Percentiles rank a stretch among this genome's conserved stretches.
phyloP scores from a whole-genome alignment of 2,888 invertebrate species.

The Tetanocera ferruginea region DNA sequence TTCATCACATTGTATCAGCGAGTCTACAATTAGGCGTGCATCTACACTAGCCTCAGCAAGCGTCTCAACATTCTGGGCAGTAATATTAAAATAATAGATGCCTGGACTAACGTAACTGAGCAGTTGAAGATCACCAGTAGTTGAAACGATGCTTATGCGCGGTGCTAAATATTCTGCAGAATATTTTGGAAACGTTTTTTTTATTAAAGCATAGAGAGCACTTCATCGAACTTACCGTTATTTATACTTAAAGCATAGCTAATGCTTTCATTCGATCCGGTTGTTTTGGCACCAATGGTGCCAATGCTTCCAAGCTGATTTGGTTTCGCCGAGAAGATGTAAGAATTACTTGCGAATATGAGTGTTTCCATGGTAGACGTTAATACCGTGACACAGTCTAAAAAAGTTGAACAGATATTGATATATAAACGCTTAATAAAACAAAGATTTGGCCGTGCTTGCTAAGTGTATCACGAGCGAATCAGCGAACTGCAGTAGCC shows the following conservation, averaged over 20 bases:
- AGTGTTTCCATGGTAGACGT: neutral
- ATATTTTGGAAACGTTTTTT: neutral
- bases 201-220: conserved; percentile 10
- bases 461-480: too few relatives aligned
- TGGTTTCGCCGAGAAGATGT: conserved; percentile 45
- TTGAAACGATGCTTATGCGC: conserved; percentile 45
- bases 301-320: conserved; percentile 50
- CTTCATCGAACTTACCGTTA: conserved; percentile 45
- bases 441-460: too few relatives aligned
- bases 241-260: conserved; percentile 46
- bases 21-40: conserved; percentile 48
- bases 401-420: neutral
- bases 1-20: conserved; percentile 48
- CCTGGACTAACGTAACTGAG: conserved; percentile 49
- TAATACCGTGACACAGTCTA: neutral
- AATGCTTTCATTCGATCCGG: conserved; percentile 38
- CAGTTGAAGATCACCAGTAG: conserved; percentile 50
- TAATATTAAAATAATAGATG: conserved; percentile 51
- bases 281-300: conserved; percentile 46
- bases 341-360: conserved; percentile 36
- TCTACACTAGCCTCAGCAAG: conserved; percentile 38
- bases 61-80: conserved; percentile 48
- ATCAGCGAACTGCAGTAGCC: too few relatives aligned
- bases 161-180: conserved; percentile 44
- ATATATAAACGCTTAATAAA: neutral